These are phyloP conservation scores for Mycteria americana DNA, from an alignment of 2,797 vertebrate species.

Conservation along the genomic window DNA sequence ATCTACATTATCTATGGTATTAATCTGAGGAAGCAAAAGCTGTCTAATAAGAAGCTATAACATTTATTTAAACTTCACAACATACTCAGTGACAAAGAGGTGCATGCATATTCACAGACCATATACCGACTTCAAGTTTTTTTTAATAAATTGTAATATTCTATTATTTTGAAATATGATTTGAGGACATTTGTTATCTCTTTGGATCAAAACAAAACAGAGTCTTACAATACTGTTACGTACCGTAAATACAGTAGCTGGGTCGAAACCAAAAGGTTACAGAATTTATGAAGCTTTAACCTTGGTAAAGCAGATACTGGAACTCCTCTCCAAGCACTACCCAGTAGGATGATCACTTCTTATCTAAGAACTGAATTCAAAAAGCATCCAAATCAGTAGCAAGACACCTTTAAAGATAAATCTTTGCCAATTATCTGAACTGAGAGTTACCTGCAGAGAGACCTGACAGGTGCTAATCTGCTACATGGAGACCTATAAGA, in stretches of 20 bases:
- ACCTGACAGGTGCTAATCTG: background rate
- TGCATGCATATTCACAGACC: background rate
- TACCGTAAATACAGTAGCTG: background rate
- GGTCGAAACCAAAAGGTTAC: background rate
- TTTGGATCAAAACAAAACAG: background rate
- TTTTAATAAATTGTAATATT: background rate
- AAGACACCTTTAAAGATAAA: background rate
- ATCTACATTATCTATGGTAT: background rate
- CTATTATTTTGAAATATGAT: background rate
- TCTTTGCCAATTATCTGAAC: background rate
- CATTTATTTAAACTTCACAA: background rate
- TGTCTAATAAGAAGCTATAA: background rate
- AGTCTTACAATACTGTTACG: background rate
- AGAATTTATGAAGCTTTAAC: background rate
- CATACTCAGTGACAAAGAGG: background rate
- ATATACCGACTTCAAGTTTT: background rate
- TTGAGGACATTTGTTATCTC: background rate
- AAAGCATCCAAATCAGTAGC: background rate
- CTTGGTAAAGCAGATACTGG: background rate
- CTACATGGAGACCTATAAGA: background rate
- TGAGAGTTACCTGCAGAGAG: background rate
- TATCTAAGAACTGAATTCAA: background rate
- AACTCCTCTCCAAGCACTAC: background rate
- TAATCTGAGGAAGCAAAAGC: background rate
- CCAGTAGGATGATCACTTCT: background rate